phyloP scores from a whole-genome alignment of 2,888 invertebrate genomes.

The Ischnura elegans region DNA sequence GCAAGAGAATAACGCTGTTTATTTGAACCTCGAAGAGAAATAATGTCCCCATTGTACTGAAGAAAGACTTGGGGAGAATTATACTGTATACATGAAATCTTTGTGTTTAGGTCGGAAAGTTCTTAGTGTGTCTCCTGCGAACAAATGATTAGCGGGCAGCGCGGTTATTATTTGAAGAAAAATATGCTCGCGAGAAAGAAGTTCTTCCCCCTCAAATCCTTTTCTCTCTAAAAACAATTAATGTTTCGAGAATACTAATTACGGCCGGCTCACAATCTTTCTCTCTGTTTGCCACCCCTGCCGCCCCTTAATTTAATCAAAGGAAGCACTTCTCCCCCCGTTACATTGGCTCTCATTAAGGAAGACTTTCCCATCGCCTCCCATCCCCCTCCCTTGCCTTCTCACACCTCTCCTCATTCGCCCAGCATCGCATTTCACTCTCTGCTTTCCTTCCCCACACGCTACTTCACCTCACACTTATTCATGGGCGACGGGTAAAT shows the following conservation, averaged over 20 bases:
- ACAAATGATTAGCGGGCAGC: background rate
- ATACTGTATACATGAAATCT: too few relatives aligned
- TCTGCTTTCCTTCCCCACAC: too few relatives aligned
- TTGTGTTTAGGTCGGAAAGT: too few relatives aligned
- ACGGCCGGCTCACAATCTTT: background rate
- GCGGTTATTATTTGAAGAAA: background rate
- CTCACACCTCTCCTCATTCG: background rate
- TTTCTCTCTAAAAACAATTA: background rate
- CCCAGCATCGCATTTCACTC: background rate
- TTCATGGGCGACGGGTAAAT: too few relatives aligned
- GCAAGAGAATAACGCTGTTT: too few relatives aligned
- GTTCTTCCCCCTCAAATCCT: background rate
- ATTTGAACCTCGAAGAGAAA: too few relatives aligned
- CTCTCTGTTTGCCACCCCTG: background rate
- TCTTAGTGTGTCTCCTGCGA: too few relatives aligned
- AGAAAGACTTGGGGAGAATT: too few relatives aligned
- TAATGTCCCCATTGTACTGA: too few relatives aligned
- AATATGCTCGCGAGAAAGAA: background rate
- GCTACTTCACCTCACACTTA: too few relatives aligned
- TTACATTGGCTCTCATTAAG: slow-evolving; percentile 35
- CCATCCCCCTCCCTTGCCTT: background rate
- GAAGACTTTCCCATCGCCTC: background rate
- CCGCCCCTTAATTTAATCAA: slow-evolving; percentile 5
- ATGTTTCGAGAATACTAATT: slow-evolving; percentile 27
- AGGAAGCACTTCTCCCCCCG: background rate